Conservation (phyloP, 2,888 invertebrate genomes). For the Apamea crenata region DNA sequence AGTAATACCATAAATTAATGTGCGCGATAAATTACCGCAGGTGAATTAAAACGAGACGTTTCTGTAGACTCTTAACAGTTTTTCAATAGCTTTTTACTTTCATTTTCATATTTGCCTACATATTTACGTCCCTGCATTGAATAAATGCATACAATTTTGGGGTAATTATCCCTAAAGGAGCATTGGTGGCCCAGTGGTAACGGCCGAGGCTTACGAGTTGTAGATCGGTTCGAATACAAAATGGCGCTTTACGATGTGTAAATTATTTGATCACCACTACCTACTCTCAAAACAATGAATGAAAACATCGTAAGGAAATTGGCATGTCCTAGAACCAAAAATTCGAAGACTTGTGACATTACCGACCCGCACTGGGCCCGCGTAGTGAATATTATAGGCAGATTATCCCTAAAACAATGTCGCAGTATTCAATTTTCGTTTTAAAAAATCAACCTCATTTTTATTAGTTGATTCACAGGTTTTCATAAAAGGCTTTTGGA, state of each 20-base stretch:
- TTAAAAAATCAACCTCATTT: slow-evolving; percentile 31
- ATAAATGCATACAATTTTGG: slow-evolving; percentile 51
- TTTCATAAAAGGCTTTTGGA: slow-evolving; percentile 38
- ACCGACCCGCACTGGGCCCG: too few species aligned
- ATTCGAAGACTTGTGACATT: background rate
- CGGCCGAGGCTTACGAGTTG: background rate
- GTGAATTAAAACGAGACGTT: slow-evolving; percentile 66
- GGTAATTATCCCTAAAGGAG: slow-evolving; percentile 37
- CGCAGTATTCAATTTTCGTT: slow-evolving; percentile 18
- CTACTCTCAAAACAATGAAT: background rate
- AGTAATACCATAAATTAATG: slow-evolving; percentile 67
- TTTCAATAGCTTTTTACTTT: slow-evolving; percentile 58
- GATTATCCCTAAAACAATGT: slow-evolving; percentile 12
- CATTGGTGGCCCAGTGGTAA: background rate
- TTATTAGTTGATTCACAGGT: slow-evolving; percentile 49
- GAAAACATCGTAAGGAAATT: background rate
- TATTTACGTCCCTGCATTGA: slow-evolving; percentile 40
- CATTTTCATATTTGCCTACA: slow-evolving; percentile 55
- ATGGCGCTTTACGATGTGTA: background rate
- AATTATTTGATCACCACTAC: background rate
- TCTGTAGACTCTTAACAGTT: slow-evolving; percentile 58
- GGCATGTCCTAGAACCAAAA: background rate
- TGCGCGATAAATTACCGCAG: slow-evolving; percentile 68
- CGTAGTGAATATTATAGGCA: background rate
- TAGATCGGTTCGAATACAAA: background rate